Evolutionary conservation across 2,888 invertebrate genomes (phyloP).

Genomic region (Clostera curtula): DNA sequence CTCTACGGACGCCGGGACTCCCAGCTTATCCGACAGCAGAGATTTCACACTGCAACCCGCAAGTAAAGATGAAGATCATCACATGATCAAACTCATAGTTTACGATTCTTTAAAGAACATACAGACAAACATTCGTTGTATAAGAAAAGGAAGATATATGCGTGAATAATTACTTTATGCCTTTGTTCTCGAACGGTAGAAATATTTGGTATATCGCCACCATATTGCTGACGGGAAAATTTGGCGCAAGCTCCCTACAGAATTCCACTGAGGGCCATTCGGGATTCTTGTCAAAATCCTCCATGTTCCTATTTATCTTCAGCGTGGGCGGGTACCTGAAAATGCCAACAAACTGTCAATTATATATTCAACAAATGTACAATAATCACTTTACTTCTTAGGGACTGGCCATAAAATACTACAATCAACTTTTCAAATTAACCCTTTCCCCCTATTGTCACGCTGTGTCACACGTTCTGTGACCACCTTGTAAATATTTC

Average conservation of each 20-base stretch:
- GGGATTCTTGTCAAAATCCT: slow-evolving; percentile 67
- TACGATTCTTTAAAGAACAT: not conserved
- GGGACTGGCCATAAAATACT: no score
- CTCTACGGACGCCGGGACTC: slow-evolving; percentile 73
- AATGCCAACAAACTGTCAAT: slow-evolving; percentile 6
- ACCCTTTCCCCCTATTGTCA: no score
- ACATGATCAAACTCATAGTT: not conserved
- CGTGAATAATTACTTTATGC: slow-evolving; percentile 77
- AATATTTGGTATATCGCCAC: slow-evolving; percentile 79
- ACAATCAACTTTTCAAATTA: no score
- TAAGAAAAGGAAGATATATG: no score
- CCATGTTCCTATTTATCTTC: slow-evolving; percentile 57
- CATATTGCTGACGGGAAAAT: slow-evolving; percentile 53
- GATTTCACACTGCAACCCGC: slow-evolving; percentile 49
- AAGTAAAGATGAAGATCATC: not conserved
- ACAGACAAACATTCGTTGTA: no score
- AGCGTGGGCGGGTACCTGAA: slow-evolving; percentile 64
- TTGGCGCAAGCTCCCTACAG: slow-evolving; percentile 55
- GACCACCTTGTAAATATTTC: no score
- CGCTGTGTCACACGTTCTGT: no score
- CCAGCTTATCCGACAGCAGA: slow-evolving; percentile 77
- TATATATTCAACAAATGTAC: no score
- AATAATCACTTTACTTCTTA: no score
- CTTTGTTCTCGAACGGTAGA: slow-evolving; percentile 85
- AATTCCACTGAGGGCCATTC: slow-evolving; percentile 72